Base-by-base conservation (phyloP, 2,888 invertebrate species). In the Synanthedon tipuliformis region DNA sequence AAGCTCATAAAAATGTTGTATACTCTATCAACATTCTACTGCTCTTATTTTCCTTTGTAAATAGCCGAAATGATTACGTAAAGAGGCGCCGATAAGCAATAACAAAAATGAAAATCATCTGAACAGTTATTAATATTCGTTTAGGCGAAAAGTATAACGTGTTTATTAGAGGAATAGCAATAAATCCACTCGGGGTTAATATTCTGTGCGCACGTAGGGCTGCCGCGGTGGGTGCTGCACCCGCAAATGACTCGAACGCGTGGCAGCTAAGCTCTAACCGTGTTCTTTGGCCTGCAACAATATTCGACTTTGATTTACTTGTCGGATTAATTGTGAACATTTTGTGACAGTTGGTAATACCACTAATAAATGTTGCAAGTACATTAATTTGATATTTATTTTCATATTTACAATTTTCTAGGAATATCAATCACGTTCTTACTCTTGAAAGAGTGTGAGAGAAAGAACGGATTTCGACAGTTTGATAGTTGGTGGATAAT, bases 61-160 rank as follows among this genome's bases (percentile, higher is more conserved):
- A 10, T 64, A 69, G 69, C 66, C 67, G 62, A 50, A 58, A 54
- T 65, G 71, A 75, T 65, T 64, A 60, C 61, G 55, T 60, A 67
- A 64, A 68, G 68, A 69, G 62, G 72, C 68, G 72, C 69, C 70
- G 71, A 75, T 66, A 69, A 61, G 66, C 68, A 70, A 76, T 75
- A 75, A 70, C 69, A 70, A 69, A 75, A 76, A 75, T 71, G 73
- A 75, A 72, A 72, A 69, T 73, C 73, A 75, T 76, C 66, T 71
- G 73, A 77, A 73, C 57, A 57, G 77, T 75, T 81, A 83, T 83
- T 81, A 83, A 84, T 84, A 81, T 83, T 82, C 81, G 75, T 81
- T 81, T 78, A 73, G 70, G 41, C 15, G 68, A 66, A 69, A 69
- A 68, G 66, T 68, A 72, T 72, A 78, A 84, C 79, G 81, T 82